Conservation (phyloP, 2,797 vertebrate species). For the Kryptolebias ocellatus region DNA sequence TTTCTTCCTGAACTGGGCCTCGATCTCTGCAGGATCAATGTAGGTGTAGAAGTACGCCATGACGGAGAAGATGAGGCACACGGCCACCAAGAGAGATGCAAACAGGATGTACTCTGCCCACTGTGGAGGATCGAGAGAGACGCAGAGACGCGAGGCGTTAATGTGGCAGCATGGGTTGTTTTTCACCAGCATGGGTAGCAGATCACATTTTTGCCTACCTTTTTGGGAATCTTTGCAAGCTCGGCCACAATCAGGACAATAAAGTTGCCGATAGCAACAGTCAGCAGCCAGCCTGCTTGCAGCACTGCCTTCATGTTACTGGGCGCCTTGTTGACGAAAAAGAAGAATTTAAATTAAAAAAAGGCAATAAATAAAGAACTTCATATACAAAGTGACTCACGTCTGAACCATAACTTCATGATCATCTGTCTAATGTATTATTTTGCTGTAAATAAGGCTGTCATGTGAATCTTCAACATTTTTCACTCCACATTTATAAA, state of each 20-base stretch:
- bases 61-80: conserved; percentile 90
- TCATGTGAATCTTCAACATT: neutral
- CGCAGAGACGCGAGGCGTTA: conserved; percentile 12
- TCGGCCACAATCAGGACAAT: conserved; percentile 94
- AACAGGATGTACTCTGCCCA: conserved; percentile 94
- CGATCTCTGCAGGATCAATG: conserved; percentile 86
- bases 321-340: conserved; percentile 84
- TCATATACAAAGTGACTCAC: too few species aligned
- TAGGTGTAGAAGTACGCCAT: conserved; percentile 96
- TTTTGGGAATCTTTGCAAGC: conserved; percentile 79
- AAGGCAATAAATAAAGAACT: conserved; percentile 1
- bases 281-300: conserved; percentile 94
- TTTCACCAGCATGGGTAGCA: neutral
- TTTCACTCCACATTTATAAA: neutral
- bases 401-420: too few species aligned
- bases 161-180: neutral
- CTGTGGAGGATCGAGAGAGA: conserved; percentile 69
- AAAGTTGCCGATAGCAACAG: conserved; percentile 92
- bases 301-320: conserved; percentile 97
- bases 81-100: conserved; percentile 86
- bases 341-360: neutral
- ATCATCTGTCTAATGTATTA: too few species aligned
- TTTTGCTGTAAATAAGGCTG: too few species aligned
- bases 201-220: conserved; percentile 75
- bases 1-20: conserved; percentile 83